phyloP scores from a whole-genome alignment of 2,888 invertebrate genomes.

The Eugnorisma glareosa region DNA sequence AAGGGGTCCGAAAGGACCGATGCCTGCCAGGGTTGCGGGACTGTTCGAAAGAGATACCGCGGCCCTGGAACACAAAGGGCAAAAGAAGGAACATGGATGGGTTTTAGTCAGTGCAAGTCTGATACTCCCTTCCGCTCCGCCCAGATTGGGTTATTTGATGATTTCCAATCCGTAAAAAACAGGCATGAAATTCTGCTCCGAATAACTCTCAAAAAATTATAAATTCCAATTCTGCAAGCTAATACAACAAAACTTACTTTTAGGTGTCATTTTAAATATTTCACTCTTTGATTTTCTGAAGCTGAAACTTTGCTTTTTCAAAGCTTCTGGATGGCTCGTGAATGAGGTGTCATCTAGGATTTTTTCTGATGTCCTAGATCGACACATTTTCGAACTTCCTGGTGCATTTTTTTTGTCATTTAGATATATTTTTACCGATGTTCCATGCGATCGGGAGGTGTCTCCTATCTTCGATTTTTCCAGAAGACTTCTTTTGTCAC shows the following conservation, averaged over 20 bases:
- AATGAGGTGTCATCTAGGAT: background rate
- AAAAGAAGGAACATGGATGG: too few relatives aligned
- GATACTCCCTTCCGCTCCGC: too few relatives aligned
- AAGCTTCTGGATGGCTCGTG: background rate
- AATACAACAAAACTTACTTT: conserved; percentile 41
- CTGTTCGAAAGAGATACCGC: too few relatives aligned
- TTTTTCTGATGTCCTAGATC: background rate
- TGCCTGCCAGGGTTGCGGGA: too few relatives aligned
- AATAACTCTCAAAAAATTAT: background rate
- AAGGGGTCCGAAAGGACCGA: too few relatives aligned
- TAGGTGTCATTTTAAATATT: conserved; percentile 42
- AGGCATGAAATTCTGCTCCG: background rate
- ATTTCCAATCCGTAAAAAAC: too few relatives aligned
- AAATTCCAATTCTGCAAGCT: background rate
- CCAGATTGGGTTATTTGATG: too few relatives aligned
- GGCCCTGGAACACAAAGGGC: too few relatives aligned
- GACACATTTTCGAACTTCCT: conserved; percentile 5
- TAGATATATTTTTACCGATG: background rate
- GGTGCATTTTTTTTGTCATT: background rate
- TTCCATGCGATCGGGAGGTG: background rate
- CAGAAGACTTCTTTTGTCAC: background rate
- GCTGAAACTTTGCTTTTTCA: conserved; percentile 14
- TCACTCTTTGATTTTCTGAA: conserved; percentile 45
- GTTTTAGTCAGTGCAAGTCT: too few relatives aligned
- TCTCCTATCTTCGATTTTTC: background rate